phyloP scores from a whole-genome alignment of 2,888 invertebrate genomes.

The Artemia sinica region DNA sequence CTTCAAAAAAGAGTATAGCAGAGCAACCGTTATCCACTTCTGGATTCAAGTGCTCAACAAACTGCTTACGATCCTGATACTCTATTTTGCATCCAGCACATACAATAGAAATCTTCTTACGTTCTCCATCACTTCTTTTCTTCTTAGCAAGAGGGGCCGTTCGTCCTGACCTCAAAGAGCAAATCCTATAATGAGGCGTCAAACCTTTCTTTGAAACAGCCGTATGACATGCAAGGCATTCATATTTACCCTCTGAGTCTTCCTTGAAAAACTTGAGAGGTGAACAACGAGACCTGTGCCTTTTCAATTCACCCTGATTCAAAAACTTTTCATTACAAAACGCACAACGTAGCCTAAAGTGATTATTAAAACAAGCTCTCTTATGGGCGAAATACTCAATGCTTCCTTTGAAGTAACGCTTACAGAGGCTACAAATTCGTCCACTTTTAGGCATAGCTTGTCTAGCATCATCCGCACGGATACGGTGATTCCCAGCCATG shows the following conservation, averaged over 20 bases:
- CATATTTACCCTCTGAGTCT: not conserved
- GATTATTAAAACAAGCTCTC: slow-evolving; percentile 8
- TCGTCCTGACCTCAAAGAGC: not conserved
- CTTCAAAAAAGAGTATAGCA: not conserved
- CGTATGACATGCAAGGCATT: slow-evolving; percentile 8
- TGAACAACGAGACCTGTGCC: not conserved
- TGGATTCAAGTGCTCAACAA: not conserved
- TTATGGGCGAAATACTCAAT: slow-evolving; percentile 4
- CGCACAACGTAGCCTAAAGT: slow-evolving; percentile 11
- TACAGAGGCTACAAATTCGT: slow-evolving; percentile 5
- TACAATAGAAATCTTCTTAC: not conserved
- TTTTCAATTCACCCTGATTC: slow-evolving; percentile 4
- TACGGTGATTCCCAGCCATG: not conserved
- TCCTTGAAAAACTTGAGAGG: not conserved
- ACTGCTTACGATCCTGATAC: not conserved
- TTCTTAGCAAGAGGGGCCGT: not conserved
- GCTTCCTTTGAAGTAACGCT: slow-evolving; percentile 1
- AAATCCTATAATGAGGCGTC: slow-evolving; percentile 11
- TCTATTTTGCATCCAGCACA: not conserved
- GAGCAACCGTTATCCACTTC: slow-evolving; percentile 6
- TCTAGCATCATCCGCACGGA: not conserved
- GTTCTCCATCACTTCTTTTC: not conserved
- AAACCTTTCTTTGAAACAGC: not conserved
- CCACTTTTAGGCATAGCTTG: not conserved
- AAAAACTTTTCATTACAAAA: slow-evolving; percentile 1